phyloP scores from a whole-genome alignment of 2,113 vertebrate genomes.

The Thryonomys swinderianus region DNA sequence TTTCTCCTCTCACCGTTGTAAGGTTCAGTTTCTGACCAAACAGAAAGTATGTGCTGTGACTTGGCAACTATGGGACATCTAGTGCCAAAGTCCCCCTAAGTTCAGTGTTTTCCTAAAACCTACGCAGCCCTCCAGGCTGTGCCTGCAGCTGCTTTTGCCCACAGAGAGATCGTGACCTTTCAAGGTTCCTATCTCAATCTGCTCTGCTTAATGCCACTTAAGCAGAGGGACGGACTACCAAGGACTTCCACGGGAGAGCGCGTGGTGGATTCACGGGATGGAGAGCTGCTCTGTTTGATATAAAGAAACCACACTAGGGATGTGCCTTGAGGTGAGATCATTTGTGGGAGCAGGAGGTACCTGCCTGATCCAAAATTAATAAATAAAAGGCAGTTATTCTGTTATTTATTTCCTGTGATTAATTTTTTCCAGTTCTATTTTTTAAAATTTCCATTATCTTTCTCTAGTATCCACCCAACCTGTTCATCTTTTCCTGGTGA shows the following conservation, averaged over 20 bases:
- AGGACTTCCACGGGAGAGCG: neutral
- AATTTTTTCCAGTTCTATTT: constrained; percentile 11
- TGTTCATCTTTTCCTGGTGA: constrained; percentile 15
- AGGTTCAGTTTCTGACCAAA: constrained; percentile 18
- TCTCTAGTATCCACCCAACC: neutral
- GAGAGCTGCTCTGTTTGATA: neutral
- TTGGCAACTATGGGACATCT: neutral
- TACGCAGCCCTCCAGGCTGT: neutral
- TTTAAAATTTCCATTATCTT: constrained; percentile 20
- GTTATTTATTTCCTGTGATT: constrained; percentile 15
- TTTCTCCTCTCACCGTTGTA: neutral
- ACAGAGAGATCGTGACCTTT: neutral
- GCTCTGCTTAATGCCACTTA: neutral
- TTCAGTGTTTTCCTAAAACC: neutral
- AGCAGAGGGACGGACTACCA: neutral
- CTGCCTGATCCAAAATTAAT: too few species aligned
- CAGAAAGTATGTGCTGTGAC: neutral
- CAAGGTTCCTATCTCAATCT: neutral
- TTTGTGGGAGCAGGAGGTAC: neutral
- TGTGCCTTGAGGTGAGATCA: neutral
- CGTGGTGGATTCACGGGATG: neutral
- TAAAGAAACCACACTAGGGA: neutral
- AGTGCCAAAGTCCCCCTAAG: neutral
- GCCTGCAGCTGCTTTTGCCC: neutral
- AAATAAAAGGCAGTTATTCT: neutral